phyloP scores from a whole-genome alignment of 2,888 invertebrate genomes.

The Machimus rusticus region DNA sequence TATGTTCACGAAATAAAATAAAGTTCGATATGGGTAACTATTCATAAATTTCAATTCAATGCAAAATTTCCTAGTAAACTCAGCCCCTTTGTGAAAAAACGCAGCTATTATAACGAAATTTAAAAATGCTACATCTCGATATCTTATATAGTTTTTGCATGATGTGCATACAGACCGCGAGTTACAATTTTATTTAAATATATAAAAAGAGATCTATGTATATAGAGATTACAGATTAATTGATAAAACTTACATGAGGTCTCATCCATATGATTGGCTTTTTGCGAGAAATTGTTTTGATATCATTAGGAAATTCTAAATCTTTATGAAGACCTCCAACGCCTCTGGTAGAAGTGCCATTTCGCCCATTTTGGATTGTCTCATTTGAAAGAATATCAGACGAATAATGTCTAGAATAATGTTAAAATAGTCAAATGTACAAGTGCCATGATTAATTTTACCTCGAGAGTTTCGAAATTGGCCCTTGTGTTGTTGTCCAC shows the following conservation, averaged over 20 bases:
- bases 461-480: constrained; percentile 44
- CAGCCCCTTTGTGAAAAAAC: too few species aligned
- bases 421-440: background rate
- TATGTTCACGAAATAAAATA: too few species aligned
- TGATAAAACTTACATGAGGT: constrained; percentile 49
- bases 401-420: constrained; percentile 42
- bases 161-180: too few species aligned
- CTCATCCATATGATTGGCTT: constrained; percentile 51
- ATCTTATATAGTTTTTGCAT: too few species aligned
- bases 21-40: too few species aligned
- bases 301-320: constrained; percentile 49
- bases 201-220: too few species aligned
- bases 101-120: too few species aligned
- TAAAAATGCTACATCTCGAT: too few species aligned
- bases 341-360: constrained; percentile 45
- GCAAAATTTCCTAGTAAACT: too few species aligned
- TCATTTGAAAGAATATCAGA: constrained; percentile 45
- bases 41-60: too few species aligned
- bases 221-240: too few species aligned
- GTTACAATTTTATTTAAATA: too few species aligned
- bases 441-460: background rate
- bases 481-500: constrained; percentile 45
- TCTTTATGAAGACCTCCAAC: constrained; percentile 50
- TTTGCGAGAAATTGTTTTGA: constrained; percentile 48
- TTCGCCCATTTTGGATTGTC: constrained; percentile 42